Percentiles rank a stretch among this genome's conserved stretches.
Conservation (phyloP, 2,888 invertebrate species). For the Maniola hyperantus region DNA sequence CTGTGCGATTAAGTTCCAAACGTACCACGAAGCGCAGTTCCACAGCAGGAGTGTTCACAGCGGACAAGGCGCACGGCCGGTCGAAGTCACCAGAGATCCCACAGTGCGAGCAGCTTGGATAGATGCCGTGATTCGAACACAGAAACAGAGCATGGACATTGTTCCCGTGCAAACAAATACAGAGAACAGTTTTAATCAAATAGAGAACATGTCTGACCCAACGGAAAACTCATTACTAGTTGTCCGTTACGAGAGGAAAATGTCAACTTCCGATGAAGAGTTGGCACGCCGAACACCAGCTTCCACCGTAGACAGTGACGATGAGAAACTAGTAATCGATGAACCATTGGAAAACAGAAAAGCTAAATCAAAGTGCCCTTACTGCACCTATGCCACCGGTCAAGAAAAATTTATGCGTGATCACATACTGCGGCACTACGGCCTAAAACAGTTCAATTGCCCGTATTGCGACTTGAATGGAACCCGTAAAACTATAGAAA, state of each 20-base stretch:
- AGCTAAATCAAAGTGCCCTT: constrained; percentile 49
- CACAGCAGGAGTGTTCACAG: constrained; percentile 62
- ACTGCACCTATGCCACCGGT: constrained; percentile 53
- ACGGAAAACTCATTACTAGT: constrained; percentile 65
- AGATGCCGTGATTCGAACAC: constrained; percentile 50
- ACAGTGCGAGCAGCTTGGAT: constrained; percentile 59
- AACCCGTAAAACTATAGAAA: constrained; percentile 49
- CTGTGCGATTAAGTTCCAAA: constrained; percentile 59
- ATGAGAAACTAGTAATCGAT: constrained; percentile 58
- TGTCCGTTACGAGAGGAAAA: constrained; percentile 62
- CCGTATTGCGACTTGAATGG: constrained; percentile 61
- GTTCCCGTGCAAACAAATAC: constrained; percentile 8
- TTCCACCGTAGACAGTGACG: constrained; percentile 45
- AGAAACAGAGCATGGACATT: constrained; percentile 50
- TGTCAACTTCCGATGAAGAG: constrained; percentile 53
- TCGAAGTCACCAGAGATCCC: constrained; percentile 58
- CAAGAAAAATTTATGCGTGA: constrained; percentile 50
- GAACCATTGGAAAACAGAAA: constrained; percentile 44
- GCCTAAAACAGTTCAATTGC: constrained; percentile 70
- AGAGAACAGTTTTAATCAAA: not conserved
- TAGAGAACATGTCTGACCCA: not conserved
- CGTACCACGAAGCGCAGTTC: constrained; percentile 71
- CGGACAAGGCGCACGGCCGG: constrained; percentile 50
- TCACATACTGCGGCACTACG: constrained; percentile 75
- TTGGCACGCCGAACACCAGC: constrained; percentile 38